Base-by-base conservation (phyloP, 2,797 vertebrate species). In the Emys orbicularis region DNA sequence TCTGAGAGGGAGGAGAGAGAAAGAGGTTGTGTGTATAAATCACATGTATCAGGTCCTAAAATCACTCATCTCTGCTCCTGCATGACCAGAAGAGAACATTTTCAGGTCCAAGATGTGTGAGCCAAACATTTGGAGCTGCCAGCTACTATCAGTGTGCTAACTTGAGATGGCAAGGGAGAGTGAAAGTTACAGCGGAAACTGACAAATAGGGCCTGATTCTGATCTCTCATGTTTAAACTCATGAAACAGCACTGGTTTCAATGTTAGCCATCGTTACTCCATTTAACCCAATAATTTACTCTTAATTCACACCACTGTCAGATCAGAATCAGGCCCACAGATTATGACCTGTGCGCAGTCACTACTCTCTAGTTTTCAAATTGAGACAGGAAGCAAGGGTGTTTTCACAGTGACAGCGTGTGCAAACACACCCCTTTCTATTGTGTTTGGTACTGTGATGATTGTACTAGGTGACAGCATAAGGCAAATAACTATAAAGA, bases 121-220 rank as follows among this genome's bases (percentile, higher is more conserved):
- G 10, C 25, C 54, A 88, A 81, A 37, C 15, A 2, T 77, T 85
- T 52, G 4, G 68, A 2, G 83, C 44, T 23, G 74, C 47, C 37
- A 76, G 54, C 61, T 81, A 10, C 44, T 72, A 41, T 92, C 74
- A 1, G 47, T 87, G 53, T 19, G 8, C 74, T 59, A 56, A 80
- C 41, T 83, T 53, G 82, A 84, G 79, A 91, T 83, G 84, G n/a
- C 16, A 54, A 34, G 79, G 21, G 23, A 91, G 83, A 95, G 91
- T 47, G 74, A 87, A 41, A 72, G 37, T 41, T 72, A 25, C 19
- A 41, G 3, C 3, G 21, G n/a, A 72, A 72, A 72, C 21, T 41
- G 31, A 88, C 90, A 74, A 88, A 91, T 54, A 94, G 83, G 47
- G 31, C 18, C 52, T 84, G 84, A 91, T 82, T 94, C 93, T 96